Evolutionary conservation across 2,797 vertebrate species (phyloP).

Genomic region (Acanthornis magna): DNA sequence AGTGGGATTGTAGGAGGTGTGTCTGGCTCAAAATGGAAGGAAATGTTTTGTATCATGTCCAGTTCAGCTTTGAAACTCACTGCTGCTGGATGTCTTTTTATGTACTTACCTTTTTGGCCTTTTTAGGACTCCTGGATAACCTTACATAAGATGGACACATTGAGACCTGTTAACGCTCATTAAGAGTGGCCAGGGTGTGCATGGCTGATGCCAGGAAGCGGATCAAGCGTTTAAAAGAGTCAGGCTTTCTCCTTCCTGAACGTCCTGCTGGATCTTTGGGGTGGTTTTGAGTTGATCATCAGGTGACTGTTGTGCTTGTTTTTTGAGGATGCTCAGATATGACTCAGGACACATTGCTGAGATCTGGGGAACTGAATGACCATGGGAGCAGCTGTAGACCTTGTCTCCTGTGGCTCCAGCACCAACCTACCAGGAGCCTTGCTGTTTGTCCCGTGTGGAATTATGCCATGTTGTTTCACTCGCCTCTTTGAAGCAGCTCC

Average conservation of each 20-base stretch:
- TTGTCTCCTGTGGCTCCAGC: not conserved
- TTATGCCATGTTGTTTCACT: not conserved
- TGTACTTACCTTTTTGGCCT: not conserved
- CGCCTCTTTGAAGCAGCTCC: not conserved
- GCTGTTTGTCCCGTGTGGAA: fast-evolving
- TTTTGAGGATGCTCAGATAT: not conserved
- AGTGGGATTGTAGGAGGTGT: not conserved
- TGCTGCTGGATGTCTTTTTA: not conserved
- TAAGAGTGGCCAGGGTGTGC: not conserved
- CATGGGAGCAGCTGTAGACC: not conserved
- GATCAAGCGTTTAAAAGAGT: not conserved
- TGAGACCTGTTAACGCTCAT: not conserved
- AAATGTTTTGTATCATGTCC: not conserved
- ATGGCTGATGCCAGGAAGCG: not conserved
- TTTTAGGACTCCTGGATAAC: not conserved
- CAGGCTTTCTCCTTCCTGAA: not conserved
- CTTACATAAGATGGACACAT: not conserved
- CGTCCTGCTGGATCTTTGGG: not conserved
- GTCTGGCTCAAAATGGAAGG: not conserved
- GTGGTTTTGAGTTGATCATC: not conserved
- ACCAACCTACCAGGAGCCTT: not conserved
- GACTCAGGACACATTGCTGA: not conserved
- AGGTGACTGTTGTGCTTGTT: not conserved
- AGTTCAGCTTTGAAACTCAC: not conserved
- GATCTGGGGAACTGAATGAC: not conserved